phyloP scores from a whole-genome alignment of 2,888 invertebrate species.

The Alloplasta piceator region DNA sequence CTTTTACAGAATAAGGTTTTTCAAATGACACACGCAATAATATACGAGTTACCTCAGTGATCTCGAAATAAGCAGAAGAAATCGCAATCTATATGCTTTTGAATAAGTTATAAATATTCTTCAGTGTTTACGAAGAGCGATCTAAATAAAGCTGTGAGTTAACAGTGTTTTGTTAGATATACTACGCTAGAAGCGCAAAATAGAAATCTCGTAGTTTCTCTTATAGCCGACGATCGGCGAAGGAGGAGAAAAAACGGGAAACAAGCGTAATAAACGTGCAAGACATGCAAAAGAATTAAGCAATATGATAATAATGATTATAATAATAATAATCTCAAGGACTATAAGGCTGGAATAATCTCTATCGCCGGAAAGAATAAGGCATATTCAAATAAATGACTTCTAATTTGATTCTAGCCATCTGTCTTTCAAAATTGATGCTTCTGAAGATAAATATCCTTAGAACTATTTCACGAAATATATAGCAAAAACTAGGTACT shows the following conservation, averaged over 20 bases:
- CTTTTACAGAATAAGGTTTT: constrained; percentile 25
- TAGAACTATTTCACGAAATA: too few species aligned
- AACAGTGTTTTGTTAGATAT: constrained; percentile 41
- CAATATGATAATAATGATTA: constrained; percentile 27
- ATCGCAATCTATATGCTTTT: constrained; percentile 45
- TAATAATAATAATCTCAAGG: constrained; percentile 23
- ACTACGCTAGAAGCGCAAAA: background rate
- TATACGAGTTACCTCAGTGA: constrained; percentile 24
- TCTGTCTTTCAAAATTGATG: too few species aligned
- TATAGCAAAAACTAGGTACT: too few species aligned
- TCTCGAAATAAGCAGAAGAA: constrained; percentile 51
- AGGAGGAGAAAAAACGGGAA: constrained; percentile 5
- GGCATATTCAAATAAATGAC: too few species aligned
- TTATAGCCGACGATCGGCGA: constrained; percentile 20
- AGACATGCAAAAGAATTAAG: background rate
- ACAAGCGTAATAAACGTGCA: constrained; percentile 22
- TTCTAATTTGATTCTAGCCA: too few species aligned
- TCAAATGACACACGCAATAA: background rate
- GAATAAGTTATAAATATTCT: constrained; percentile 63
- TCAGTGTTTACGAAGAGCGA: constrained; percentile 47
- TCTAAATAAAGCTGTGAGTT: constrained; percentile 59
- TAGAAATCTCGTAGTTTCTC: constrained; percentile 28
- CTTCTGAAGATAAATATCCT: too few species aligned
- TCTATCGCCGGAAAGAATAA: background rate
- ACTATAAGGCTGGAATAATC: constrained; percentile 12